Percentiles rank a stretch among this genome's conserved stretches.
These are phyloP conservation scores for Caenorhabditis parvicauda DNA, from an alignment of 2,888 invertebrate genomes.

Conservation along the genomic window DNA sequence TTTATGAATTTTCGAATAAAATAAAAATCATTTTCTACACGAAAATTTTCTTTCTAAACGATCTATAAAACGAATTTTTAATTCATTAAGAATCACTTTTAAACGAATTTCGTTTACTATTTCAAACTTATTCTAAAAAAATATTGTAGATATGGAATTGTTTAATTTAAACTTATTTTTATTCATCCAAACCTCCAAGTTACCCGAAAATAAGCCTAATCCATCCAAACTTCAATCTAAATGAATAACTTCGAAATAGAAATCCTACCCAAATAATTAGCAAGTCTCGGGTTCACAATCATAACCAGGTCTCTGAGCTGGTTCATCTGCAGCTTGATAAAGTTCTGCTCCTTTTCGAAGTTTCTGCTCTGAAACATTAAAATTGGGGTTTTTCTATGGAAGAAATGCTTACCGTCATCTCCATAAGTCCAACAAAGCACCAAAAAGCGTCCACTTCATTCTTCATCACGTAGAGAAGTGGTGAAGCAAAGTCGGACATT, in stretches of 20 bases:
- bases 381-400: background rate
- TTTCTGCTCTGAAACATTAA: slow-evolving; percentile 74
- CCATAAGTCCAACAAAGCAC: slow-evolving; percentile 98
- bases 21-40: too few species aligned
- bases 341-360: slow-evolving; percentile 93
- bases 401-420: slow-evolving; percentile 81
- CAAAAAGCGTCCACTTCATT: slow-evolving; percentile 96
- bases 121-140: too few species aligned
- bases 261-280: slow-evolving; percentile 74
- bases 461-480: slow-evolving; percentile 81
- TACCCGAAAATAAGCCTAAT: background rate
- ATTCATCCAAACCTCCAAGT: too few species aligned
- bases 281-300: slow-evolving; percentile 81
- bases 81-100: too few species aligned
- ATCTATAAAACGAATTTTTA: too few species aligned
- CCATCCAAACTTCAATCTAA: background rate
- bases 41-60: too few species aligned
- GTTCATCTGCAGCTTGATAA: slow-evolving; percentile 87
- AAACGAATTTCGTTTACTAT: too few species aligned
- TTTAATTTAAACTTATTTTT: too few species aligned
- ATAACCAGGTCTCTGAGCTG: slow-evolving; percentile 80
- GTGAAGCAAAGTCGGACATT: slow-evolving; percentile 94
- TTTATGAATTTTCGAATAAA: background rate
- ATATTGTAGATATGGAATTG: too few species aligned
- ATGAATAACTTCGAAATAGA: too few species aligned